phyloP scores from a whole-genome alignment of 2,797 vertebrate genomes.

The Xyrichtys novacula region DNA sequence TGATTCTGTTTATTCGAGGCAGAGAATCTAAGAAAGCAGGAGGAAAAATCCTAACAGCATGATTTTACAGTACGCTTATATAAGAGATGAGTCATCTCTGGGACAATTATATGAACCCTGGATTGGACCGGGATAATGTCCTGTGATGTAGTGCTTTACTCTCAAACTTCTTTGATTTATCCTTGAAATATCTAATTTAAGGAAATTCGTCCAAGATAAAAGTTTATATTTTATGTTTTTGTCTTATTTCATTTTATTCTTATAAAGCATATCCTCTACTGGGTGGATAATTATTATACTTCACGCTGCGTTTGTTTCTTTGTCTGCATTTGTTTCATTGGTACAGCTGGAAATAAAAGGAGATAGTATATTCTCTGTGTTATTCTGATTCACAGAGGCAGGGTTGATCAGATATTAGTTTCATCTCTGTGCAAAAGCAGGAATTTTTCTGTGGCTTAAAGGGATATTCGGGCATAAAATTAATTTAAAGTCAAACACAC shows the following conservation, averaged over 20 bases:
- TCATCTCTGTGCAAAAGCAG: too few species aligned
- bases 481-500: too few species aligned
- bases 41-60: conserved; percentile 14
- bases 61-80: conserved; percentile 48
- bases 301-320: background rate
- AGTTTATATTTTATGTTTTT: conserved; percentile 5
- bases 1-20: conserved; percentile 13
- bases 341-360: background rate
- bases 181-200: background rate
- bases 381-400: conserved; percentile 6
- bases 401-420: background rate
- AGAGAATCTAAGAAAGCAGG: conserved; percentile 15
- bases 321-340: background rate
- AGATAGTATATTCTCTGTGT: background rate
- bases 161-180: background rate
- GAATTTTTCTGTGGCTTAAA: too few species aligned
- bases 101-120: conserved; percentile 28
- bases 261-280: conserved; percentile 5
- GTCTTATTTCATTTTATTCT: conserved; percentile 4
- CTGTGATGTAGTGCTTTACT: conserved; percentile 5
- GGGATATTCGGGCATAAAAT: too few species aligned
- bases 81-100: conserved; percentile 42
- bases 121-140: conserved; percentile 23
- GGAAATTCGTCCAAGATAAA: background rate
- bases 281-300: conserved; percentile 6